These are phyloP conservation scores for Turdus rufiventris DNA, from an alignment of 2,113 vertebrate species.

Conservation along the genomic window DNA sequence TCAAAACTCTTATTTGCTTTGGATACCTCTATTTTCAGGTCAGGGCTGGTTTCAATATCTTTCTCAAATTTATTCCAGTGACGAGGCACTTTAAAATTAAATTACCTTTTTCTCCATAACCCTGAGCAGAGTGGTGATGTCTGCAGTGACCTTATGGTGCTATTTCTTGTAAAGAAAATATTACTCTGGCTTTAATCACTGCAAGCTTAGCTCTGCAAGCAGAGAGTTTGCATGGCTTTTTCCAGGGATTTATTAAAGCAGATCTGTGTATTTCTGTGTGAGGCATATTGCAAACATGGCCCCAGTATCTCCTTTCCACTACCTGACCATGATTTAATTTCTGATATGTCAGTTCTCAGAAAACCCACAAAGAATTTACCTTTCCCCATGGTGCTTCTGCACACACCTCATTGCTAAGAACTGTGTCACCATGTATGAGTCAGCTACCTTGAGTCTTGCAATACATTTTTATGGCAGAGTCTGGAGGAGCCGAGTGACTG, in stretches of 20 bases:
- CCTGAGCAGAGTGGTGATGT: background rate
- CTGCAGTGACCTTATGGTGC: background rate
- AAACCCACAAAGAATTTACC: background rate
- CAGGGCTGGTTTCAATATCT: conserved; percentile 6
- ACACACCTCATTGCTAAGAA: background rate
- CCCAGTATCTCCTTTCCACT: background rate
- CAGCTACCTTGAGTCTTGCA: background rate
- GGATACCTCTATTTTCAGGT: conserved; percentile 3
- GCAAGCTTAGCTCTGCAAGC: background rate
- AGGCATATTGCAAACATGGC: background rate
- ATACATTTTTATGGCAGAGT: background rate
- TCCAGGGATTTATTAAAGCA: background rate
- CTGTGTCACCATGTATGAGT: fast-evolving
- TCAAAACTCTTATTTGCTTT: background rate
- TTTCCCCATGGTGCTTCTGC: fast-evolving
- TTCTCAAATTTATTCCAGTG: conserved; percentile 4
- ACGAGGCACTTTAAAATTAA: background rate
- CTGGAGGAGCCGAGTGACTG: background rate
- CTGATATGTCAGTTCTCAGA: background rate
- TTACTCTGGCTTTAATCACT: background rate
- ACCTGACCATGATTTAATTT: background rate
- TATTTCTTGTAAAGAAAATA: conserved; percentile 3
- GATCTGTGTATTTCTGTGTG: background rate
- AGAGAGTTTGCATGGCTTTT: background rate
- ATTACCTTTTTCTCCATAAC: background rate